Conservation (phyloP, 2,797 vertebrate genomes). For the Sebastiscus tertius region DNA sequence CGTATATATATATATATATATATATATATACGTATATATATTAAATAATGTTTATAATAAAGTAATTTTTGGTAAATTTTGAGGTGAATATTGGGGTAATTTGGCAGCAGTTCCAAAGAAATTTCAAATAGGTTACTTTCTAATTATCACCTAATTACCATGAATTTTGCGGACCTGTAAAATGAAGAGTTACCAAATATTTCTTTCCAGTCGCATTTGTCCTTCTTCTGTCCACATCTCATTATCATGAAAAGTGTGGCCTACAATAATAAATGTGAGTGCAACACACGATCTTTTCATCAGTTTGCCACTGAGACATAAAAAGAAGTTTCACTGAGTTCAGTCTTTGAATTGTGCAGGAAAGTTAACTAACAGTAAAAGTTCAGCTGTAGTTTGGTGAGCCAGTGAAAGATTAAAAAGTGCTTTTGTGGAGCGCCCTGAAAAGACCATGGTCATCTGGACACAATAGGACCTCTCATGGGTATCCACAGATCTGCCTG, state of each 20-base stretch:
- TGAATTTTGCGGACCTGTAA: accelerated
- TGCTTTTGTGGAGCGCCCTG: conserved; percentile 18
- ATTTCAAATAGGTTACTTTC: too few species aligned
- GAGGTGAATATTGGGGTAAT: too few species aligned
- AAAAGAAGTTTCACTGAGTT: background rate
- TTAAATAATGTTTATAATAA: too few species aligned
- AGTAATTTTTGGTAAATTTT: too few species aligned
- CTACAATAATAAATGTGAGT: background rate
- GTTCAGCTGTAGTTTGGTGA: background rate
- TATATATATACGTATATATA: too few species aligned
- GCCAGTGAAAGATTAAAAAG: conserved; percentile 5
- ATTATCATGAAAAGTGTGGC: background rate
- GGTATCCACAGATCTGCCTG: conserved; percentile 37
- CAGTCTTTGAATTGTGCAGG: background rate
- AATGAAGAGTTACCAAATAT: background rate
- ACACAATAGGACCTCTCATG: conserved; percentile 49
- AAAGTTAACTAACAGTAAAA: background rate
- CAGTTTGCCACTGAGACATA: background rate
- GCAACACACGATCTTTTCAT: background rate
- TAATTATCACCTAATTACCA: too few species aligned
- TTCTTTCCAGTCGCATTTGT: background rate
- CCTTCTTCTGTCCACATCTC: background rate
- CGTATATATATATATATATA: too few species aligned
- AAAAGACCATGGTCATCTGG: conserved; percentile 25
- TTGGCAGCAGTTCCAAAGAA: too few species aligned